Percentiles rank a stretch among this genome's conserved stretches.
These are phyloP conservation scores for Pseudoips prasinana DNA, from an alignment of 2,888 invertebrate genomes.

Conservation along the genomic window DNA sequence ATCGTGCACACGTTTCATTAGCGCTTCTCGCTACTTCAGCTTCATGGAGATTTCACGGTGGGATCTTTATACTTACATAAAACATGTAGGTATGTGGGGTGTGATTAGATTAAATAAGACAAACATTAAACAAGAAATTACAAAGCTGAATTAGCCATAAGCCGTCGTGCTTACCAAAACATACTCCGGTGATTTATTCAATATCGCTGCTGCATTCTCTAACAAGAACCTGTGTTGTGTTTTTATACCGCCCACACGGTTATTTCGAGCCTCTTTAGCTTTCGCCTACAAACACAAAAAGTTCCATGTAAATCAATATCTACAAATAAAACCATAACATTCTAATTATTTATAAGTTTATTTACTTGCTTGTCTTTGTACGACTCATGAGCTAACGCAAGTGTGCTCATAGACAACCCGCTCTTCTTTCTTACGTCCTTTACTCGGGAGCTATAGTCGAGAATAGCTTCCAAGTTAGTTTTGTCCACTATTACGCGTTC, in stretches of 20 bases:
- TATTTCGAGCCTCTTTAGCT: constrained; percentile 83
- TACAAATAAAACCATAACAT: constrained; percentile 42
- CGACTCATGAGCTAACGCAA: constrained; percentile 66
- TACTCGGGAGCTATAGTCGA: constrained; percentile 64
- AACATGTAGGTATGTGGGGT: too few relatives aligned
- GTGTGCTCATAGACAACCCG: constrained; percentile 65
- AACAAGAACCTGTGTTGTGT: constrained; percentile 84
- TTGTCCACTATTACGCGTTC: constrained; percentile 58
- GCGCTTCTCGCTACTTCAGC: too few relatives aligned
- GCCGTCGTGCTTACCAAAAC: constrained; percentile 75
- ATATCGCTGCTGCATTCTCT: constrained; percentile 83
- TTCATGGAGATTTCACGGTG: too few relatives aligned
- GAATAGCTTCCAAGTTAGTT: constrained; percentile 65
- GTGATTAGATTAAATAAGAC: too few relatives aligned
- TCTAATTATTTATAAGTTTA: constrained; percentile 39
- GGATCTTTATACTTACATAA: too few relatives aligned
- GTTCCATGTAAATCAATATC: constrained; percentile 9
- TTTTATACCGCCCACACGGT: constrained; percentile 67
- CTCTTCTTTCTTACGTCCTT: constrained; percentile 65
- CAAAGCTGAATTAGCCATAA: too few relatives aligned
- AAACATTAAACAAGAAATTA: too few relatives aligned
- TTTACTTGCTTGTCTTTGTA: constrained; percentile 79
- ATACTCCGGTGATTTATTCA: constrained; percentile 77
- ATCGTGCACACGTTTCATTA: too few relatives aligned
- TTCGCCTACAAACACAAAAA: constrained; percentile 71